Base-by-base conservation (phyloP, 2,113 vertebrate species). In the Pogonocichla stellata region DNA sequence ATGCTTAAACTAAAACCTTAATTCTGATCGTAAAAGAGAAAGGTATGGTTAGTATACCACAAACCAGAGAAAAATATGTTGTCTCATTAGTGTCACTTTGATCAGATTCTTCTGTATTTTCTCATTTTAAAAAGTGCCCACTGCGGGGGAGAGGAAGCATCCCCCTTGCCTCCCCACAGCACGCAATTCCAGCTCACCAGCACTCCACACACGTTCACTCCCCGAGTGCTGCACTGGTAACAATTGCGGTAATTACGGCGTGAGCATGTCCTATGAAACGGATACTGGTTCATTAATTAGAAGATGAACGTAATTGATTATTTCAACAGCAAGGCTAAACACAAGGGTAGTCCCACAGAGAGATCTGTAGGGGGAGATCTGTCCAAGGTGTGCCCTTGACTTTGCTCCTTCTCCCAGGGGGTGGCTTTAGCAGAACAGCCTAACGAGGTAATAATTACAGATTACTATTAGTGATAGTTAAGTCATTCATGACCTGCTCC, bases 201-300 rank as follows among this genome's bases (percentile, higher is more conserved):
- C 71, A 90, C 92, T 94, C 85, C 36, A 19, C 8, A 60, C 92
- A 86, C 56, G 36, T 88, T 71, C 60, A 3, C 81, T 95, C 85
- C 88, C 90, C 4, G 0, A 90, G 87, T 71, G 47, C 75, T 86
- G 25, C 75, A 26, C 82, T 42, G 88, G 33, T 74, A 95, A 66
- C 88, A 83, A 83, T 47, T 77, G 81, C 5, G 0, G 71, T 90
- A 97, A 96, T 95, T 96, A 95, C 3, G 0, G 79, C 54, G 31
- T 31, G 47, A 94, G 75, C 79, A 60, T 78, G 88, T 93, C 92
- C 87, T 96, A 47, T 88, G 93, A 90, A 96, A 96, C 0, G 31
- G 82, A 96, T 93, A 93, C 92, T 78, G 67, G 92, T 86, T 86
- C 93, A 96, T 95, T 96, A 96, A 94, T 95, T 95, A 93, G 77